Conservation (phyloP, 2,888 invertebrate genomes). For the Halictus quadricinctus region DNA sequence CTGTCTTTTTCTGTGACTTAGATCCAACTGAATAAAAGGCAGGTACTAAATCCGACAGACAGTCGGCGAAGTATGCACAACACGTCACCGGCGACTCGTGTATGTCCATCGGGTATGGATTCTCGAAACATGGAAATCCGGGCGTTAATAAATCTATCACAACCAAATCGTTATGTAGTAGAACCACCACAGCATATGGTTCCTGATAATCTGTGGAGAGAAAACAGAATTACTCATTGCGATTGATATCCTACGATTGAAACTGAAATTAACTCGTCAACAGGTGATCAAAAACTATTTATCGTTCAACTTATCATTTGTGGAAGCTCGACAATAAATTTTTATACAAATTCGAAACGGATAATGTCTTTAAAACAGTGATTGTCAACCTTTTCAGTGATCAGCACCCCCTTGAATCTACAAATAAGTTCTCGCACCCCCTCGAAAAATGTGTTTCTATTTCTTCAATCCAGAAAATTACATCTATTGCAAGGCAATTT, state of each 20-base stretch:
- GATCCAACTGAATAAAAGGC: constrained; percentile 98
- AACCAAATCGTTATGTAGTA: constrained; percentile 98
- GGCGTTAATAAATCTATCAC: constrained; percentile 97
- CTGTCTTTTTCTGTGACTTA: constrained; percentile 88
- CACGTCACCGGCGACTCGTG: constrained; percentile 99
- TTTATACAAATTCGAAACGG: too few relatives aligned
- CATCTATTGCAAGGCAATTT: too few relatives aligned
- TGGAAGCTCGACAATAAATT: not conserved
- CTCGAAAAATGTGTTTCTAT: too few relatives aligned
- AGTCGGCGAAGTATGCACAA: constrained; percentile 98
- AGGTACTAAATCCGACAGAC: constrained; percentile 98
- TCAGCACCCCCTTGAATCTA: too few relatives aligned
- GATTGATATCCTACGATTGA: not conserved
- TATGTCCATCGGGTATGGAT: constrained; percentile 99
- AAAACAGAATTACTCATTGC: constrained; percentile 1
- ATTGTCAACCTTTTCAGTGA: too few relatives aligned
- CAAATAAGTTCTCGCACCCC: too few relatives aligned
- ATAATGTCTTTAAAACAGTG: too few relatives aligned
- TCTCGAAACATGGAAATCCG: constrained; percentile 99
- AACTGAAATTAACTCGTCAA: not conserved
- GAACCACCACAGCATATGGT: constrained; percentile 98
- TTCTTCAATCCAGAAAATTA: too few relatives aligned
- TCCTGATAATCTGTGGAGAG: constrained; percentile 93
- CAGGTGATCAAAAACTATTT: not conserved
- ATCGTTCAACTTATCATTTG: not conserved